These are phyloP conservation scores for Tenthredo mesomela DNA, from an alignment of 2,888 invertebrate genomes.

Conservation along the genomic window DNA sequence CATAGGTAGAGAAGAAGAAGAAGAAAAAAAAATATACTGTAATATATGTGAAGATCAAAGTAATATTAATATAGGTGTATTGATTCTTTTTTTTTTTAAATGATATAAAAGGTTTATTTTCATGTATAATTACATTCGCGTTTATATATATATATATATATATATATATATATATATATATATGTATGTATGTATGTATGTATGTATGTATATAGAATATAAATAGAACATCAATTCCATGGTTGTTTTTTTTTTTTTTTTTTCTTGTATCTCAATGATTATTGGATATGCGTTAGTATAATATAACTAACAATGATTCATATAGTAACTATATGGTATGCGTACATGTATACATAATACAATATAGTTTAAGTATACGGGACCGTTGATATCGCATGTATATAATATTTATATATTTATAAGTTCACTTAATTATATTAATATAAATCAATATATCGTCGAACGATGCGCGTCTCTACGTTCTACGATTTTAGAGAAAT, in stretches of 20 bases:
- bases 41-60: not conserved
- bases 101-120: constrained; percentile 76
- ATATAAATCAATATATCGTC: not conserved
- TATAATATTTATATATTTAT: constrained; percentile 1
- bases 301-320: not conserved
- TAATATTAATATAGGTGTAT: not conserved
- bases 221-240: constrained; percentile 65
- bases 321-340: not conserved
- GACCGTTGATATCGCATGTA: constrained; percentile 16
- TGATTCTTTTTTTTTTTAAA: constrained; percentile 55
- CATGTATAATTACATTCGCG: constrained; percentile 58
- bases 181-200: not conserved
- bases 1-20: too few relatives aligned
- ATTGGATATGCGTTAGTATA: constrained; percentile 30
- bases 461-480: not conserved
- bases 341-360: not conserved
- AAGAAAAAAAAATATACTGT: not conserved
- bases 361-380: constrained; percentile 55
- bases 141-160: not conserved
- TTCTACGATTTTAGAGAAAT: not conserved
- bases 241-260: not conserved
- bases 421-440: constrained; percentile 6
- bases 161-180: constrained; percentile 38
- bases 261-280: not conserved
- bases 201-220: constrained; percentile 62